Base-by-base conservation (phyloP, 2,888 invertebrate genomes). In the Stenchaetothrips biformis region DNA sequence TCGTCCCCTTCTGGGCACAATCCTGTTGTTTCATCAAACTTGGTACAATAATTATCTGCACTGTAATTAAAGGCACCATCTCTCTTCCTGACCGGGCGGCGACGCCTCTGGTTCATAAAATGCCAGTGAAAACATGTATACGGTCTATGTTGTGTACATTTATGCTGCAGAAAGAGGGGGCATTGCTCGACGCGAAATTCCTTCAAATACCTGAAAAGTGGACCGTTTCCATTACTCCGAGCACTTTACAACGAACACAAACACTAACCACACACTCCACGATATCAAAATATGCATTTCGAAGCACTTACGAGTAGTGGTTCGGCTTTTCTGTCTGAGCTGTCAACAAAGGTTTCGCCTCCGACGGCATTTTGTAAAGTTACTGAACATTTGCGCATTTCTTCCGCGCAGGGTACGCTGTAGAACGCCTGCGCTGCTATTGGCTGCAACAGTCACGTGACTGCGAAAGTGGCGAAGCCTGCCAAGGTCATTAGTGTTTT, bases 111-210 rank as follows among this genome's bases (percentile, higher is more conserved):
- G 90, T 99, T 99, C 92, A 97, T 96, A 90, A 99, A 99, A 93
- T 99, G 99, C 98, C 98, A 99, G 90, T 98, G 95, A 92, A 99
- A 99, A 92, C 98, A 99, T 88, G 97, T 97, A 90, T 97, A 99
- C 85, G 99, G 99, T 88, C 98, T 93, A 91, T 99, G 99, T 91
- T 99, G 98, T 89, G 98, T 97, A 91, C 99, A 99, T 92, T 99
- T 99, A 91, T 99, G 98, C 91, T 99, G 98, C 87, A 98, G 92
- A 91, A 99, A 99, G 87, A 97, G 94, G 87, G 96, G 95, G 91
- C 99, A 99, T 92, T 99, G 98, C 89, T 99, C 98, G 87, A 98
- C 98, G 86, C 99, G 94, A 89, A 99, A 99, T 91, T 99, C 98
- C 90, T 97, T 98, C 88, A 99, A 92, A 92, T 99, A 99, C 91